Conservation (phyloP, 2,797 vertebrate species). For the Melanotaenia parkinsoni region DNA sequence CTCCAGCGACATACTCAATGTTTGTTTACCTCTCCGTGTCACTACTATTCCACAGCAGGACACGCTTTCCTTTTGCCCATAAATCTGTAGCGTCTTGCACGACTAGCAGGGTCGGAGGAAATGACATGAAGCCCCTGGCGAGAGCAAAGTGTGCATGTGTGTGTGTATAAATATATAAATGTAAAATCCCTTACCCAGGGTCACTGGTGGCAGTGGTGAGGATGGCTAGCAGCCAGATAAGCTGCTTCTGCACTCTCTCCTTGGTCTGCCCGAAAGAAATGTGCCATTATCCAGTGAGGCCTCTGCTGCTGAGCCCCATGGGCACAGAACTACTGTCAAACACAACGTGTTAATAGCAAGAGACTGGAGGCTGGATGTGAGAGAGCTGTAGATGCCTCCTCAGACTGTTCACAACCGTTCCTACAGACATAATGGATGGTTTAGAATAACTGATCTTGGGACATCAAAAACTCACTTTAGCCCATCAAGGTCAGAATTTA, state of each 20-base stretch:
- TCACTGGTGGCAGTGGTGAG: constrained; percentile 60
- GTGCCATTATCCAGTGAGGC: constrained; percentile 67
- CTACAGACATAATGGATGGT: constrained; percentile 29
- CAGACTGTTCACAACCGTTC: constrained; percentile 47
- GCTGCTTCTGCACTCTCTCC: constrained; percentile 48
- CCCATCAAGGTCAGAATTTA: not conserved
- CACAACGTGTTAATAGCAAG: constrained; percentile 54
- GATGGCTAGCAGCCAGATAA: constrained; percentile 71
- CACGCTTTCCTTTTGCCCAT: constrained; percentile 43
- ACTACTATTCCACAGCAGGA: constrained; percentile 56
- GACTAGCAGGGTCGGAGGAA: constrained; percentile 44
- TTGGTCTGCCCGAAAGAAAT: constrained; percentile 67
- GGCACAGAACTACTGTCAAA: constrained; percentile 56
- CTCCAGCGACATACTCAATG: constrained; percentile 13
- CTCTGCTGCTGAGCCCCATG: constrained; percentile 52
- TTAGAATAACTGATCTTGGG: constrained; percentile 23
- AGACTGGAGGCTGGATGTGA: constrained; percentile 42
- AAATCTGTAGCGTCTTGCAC: constrained; percentile 55
- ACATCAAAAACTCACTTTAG: constrained; percentile 1
- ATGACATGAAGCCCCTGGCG: constrained; percentile 24
- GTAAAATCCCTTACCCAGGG: constrained; percentile 72
- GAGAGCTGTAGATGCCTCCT: constrained; percentile 49
- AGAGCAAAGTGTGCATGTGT: constrained; percentile 38
- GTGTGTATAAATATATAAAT: constrained; percentile 67
- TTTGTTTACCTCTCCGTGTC: constrained; percentile 66